Base-by-base conservation (phyloP, 2,797 vertebrate species). In the Tiaroga cobitis region DNA sequence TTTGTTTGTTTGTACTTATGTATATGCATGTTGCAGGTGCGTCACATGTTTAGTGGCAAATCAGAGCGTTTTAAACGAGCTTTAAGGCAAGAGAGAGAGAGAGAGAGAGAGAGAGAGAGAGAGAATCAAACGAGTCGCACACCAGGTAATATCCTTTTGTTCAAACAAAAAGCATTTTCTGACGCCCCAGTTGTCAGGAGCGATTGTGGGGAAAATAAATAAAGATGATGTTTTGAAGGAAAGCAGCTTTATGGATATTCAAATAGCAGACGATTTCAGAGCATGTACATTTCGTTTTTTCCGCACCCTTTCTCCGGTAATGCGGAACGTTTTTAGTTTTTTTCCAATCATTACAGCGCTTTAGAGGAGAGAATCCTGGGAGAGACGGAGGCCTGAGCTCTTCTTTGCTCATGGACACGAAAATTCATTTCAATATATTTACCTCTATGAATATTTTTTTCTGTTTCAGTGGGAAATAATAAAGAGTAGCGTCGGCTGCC, bases 361-460 rank as follows among this genome's bases (percentile, higher is more conserved):
- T 94, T 93, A 89, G 3, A 88, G 93, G 93, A 34, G 59, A 13
- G 59, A 5, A 29, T 68, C 37, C 29, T 11, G 26, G n/a, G 49
- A 91, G 88, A 80, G 88, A 92, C 88, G 87, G 90, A 13, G 77
- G 88, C 90, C 91, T 85, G 90, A 89, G 82, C 73, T 90, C 89
- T 86, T 90, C 91, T 91, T 90, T 76, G 89, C 94, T 94, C 91
- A 92, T 93, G 93, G 93, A 92, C 90, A 87, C 85, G 73, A 86
- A 94, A 92, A 94, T 93, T 94, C 93, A 95, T 95, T 96, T 96
- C 93, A 95, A 95, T 95, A 89, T 90, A 95, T 96, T 95, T 94
- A 95, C 95, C 93, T 93, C 93, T 92, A 95, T 95, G 94, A 95
- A 96, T 95, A 95, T 92, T 93, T 91, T 91, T 83, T 84, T 75